Evolutionary conservation across 2,888 invertebrate genomes (phyloP).

Genomic region (Andrena haemorrhoa): DNA sequence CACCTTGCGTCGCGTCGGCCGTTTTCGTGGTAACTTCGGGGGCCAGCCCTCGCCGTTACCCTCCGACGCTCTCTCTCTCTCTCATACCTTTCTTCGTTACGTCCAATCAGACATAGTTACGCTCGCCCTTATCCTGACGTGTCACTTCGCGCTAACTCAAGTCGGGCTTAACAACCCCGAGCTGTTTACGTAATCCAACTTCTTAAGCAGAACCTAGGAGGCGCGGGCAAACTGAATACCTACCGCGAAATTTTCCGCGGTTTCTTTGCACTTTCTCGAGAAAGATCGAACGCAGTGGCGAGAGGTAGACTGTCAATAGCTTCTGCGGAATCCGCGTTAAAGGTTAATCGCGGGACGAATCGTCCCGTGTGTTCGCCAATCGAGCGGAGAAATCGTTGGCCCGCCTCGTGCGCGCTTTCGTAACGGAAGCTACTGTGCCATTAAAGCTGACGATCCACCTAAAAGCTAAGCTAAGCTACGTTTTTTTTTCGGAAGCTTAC

Average conservation of each 20-base stretch:
- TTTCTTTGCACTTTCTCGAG: constrained; percentile 21
- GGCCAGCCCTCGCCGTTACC: background rate
- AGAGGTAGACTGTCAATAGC: constrained; percentile 28
- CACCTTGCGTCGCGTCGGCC: constrained; percentile 43
- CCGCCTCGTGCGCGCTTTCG: constrained; percentile 19
- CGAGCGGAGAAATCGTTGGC: constrained; percentile 63
- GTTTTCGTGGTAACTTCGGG: constrained; percentile 16
- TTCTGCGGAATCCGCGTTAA: constrained; percentile 50
- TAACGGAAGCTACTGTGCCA: constrained; percentile 42
- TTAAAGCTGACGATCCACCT: constrained; percentile 25
- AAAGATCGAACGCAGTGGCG: background rate
- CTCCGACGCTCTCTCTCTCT: background rate
- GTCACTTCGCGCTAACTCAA: background rate
- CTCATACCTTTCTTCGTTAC: background rate
- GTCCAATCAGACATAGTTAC: background rate
- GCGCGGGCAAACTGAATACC: too few species aligned
- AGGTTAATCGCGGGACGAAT: constrained; percentile 57
- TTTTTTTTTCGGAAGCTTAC: too few species aligned
- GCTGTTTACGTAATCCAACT: background rate
- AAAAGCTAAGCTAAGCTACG: too few species aligned
- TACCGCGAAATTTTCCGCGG: background rate
- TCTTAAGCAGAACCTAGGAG: background rate
- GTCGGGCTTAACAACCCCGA: background rate
- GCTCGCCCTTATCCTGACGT: background rate
- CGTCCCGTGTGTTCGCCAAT: constrained; percentile 60